Percentiles rank a stretch among this genome's conserved stretches.
Conservation (phyloP, 2,888 invertebrate genomes). For the Pristionchus fissidentatus region DNA sequence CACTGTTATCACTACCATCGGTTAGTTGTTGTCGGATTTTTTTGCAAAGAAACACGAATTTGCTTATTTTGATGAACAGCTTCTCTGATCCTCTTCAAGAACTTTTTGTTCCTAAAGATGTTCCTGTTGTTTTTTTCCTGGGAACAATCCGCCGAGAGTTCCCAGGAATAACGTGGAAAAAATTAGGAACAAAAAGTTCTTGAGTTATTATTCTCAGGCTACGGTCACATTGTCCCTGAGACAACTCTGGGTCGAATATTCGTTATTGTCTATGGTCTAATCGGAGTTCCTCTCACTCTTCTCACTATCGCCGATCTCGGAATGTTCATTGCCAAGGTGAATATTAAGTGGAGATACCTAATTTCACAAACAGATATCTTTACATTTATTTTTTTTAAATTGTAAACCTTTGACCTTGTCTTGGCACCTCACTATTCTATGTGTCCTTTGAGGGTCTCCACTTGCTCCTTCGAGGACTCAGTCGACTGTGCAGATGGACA, state of each 20-base stretch:
- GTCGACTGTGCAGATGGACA: background rate
- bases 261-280: constrained; percentile 69
- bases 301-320: constrained; percentile 73
- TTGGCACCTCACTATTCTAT: background rate
- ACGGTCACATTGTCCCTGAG: constrained; percentile 72
- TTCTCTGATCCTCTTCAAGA: no score
- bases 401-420: background rate
- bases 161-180: no score
- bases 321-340: constrained; percentile 65
- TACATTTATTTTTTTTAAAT: background rate
- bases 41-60: no score
- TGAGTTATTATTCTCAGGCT: constrained; percentile 55
- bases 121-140: no score
- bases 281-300: constrained; percentile 73
- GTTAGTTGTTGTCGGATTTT: constrained; percentile 51
- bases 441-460: background rate
- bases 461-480: constrained; percentile 22
- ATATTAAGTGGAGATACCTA: no score
- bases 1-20: constrained; percentile 73
- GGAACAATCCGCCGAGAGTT: no score
- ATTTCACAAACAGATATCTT: background rate
- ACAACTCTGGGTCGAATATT: constrained; percentile 69
- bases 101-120: no score
- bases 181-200: no score
- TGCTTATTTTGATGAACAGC: no score